Percentiles rank a stretch among this genome's conserved stretches.
phyloP scores from a whole-genome alignment of 1,140 invertebrate genomes.

The Chlorops oryzae region DNA sequence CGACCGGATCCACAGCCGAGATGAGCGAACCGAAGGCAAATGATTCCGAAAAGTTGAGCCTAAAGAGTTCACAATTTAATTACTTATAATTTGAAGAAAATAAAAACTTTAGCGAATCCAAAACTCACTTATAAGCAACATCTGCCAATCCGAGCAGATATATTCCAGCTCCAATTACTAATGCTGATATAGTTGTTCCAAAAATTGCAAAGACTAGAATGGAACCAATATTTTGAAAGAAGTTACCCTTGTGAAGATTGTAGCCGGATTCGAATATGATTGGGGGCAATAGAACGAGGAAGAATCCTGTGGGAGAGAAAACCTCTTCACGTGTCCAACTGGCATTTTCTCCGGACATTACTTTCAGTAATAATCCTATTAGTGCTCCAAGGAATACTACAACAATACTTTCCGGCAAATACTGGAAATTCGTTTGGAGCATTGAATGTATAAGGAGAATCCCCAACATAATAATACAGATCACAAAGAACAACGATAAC shows the following conservation, averaged over 20 bases:
- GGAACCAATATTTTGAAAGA: conserved; percentile 96
- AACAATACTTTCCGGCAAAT: conserved; percentile 95
- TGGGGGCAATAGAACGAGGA: conserved; percentile 91
- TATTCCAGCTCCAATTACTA: conserved; percentile 84
- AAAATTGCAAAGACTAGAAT: conserved; percentile 94
- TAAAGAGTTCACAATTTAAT: no score
- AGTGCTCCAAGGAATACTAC: conserved; percentile 90
- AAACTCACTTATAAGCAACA: conserved; percentile 67
- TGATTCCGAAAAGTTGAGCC: conserved; percentile 77
- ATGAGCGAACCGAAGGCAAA: conserved; percentile 96
- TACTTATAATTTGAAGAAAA: no score
- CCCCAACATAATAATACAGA: conserved; percentile 85
- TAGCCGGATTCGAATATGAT: conserved; percentile 99
- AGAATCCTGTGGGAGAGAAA: conserved; percentile 95
- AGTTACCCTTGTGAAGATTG: conserved; percentile 97
- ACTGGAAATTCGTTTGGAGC: conserved; percentile 92
- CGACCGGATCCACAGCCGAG: conserved; percentile 98
- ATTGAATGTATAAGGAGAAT: conserved; percentile 92
- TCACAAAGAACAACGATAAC: conserved; percentile 93
- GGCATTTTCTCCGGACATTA: conserved; percentile 83
- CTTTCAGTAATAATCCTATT: conserved; percentile 84
- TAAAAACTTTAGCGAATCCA: not conserved
- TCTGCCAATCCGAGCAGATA: conserved; percentile 86
- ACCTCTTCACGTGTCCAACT: conserved; percentile 96
- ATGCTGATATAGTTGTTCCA: conserved; percentile 92